Base-by-base conservation (phyloP, 2,888 invertebrate genomes). In the Flabesymbios commensalis region DNA sequence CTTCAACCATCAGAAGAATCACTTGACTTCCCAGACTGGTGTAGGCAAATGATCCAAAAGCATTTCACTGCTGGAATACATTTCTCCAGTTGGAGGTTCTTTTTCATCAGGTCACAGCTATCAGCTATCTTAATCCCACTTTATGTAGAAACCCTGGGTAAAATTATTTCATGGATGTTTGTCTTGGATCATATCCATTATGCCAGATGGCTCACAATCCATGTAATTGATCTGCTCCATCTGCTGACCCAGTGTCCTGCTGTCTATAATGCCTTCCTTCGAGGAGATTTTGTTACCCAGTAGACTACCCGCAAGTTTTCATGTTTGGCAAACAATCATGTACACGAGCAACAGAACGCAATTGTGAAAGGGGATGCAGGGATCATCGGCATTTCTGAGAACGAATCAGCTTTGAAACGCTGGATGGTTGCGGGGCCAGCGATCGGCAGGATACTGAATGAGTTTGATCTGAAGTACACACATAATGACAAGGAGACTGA, bases 341-440 rank as follows among this genome's bases (percentile, higher is more conserved):
- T 43, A 19, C 54, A 54, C 42, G 54, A 54, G 42, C 54, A 54
- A 22, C 36, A 17, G 10, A 54, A 54, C 14, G 54, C 36, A 10
- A 7, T 42, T 7, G 22, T 54, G 41, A 54, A 54, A 52, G 45
- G 54, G 14, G 54, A 54, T 48, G 54, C 31, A 7, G 51, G 51
- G n/a, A 19, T 28, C 14, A 28, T 51, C 19, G 51, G 51, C 7
- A 51, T 51, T 7, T 29, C 51, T 17, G 51, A 54, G n/a, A 51
- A 28, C 28, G 31, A 28, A 28, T 51, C 51, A 45, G 45, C 45
- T 24, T 22, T 45, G 22, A 45, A 24, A 24, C 45, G 45, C 14
- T 45, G 45, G 45, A 45, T 45, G 45, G 22, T 45, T 22, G 10
- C 22, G 7, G 45, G 45, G 10, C 45, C 45, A 7, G 45, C 10